Base-by-base conservation (phyloP, 2,113 vertebrate genomes). In the Macheiramphus alcinus region DNA sequence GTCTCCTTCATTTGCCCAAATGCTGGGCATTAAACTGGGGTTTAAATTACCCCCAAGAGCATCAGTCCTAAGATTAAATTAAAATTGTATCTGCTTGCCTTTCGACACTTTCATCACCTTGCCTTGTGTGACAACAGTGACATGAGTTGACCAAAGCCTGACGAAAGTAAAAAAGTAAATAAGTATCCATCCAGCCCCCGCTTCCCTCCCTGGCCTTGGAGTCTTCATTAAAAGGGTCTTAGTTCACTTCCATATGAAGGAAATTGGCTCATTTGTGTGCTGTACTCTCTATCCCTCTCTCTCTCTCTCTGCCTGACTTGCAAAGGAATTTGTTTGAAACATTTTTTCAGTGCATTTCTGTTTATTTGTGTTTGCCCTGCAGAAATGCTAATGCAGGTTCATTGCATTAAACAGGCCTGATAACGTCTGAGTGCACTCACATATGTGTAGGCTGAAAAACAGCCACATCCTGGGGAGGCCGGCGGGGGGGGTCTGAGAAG, bases 311-410 rank as follows among this genome's bases (percentile, higher is more conserved):
- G 91, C 78, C 94, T 97, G 94, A 87, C 91, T 97, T 94, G 91
- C 90, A 93, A 89, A 94, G 92, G 89, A 95, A 95, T 94, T 97
- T 95, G 90, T 91, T 93, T 70, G 67, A 93, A 97, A 91, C 82
- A 56, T 97, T 97, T 93, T 98, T 97, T 82, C 79, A 21, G 82
- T 18, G 50, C 97, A 83, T 97, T 96, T 98, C 97, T 97, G 97
- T 98, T 98, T 98, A 98, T 97, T 97, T 96, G 95, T 95, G 97
- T 99, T 98, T 98, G 97, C 97, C 98, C 98, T 91, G 97, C 93
- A 98, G 98, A 97, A 98, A 97, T 94, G 90, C 80, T 94, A 91
- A 95, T 94, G 72, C 47, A 72, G 90, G 82, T 93, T 96, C 95
- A 90, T 94, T 86, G 94, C 67, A 70, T 92, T 91, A 96, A 82